Base-by-base conservation (phyloP, 2,797 vertebrate genomes). In the Spheniscus humboldti region DNA sequence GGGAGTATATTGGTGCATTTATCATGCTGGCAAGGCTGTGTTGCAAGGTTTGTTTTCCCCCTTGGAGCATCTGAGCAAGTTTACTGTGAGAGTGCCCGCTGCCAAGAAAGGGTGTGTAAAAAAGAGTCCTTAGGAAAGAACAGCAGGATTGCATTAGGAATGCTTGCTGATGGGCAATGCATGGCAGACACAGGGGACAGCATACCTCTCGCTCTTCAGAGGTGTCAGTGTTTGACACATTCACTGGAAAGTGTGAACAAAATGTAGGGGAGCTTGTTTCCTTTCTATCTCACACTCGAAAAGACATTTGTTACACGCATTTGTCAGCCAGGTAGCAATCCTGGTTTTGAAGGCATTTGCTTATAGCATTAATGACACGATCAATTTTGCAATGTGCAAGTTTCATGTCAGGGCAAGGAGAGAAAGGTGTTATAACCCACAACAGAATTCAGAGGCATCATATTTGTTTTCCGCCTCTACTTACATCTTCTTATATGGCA, bases 151-250 rank as follows among this genome's bases (percentile, higher is more conserved):
- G 39, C 75, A 43, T 81, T 43, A 57, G 62, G 48, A 75, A 66
- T 37, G 33, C 80, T 72, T 76, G 37, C 66, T 73, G 80, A 41
- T 13, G 91, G 45, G 72, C 91, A 87, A 6, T 17, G 73, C 35
- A 39, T 0, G 23, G 62, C 48, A 73, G 68, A 33, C 5, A 11
- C 25, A 60, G n/a, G 24, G 76, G 68, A 87, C 60, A 53, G 41
- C 43, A 30, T 6, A 41, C 53, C 50, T 94, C 73, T 91, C 13
- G 6, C 62, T 77, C 60, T 66, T 92, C 66, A 66, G 75, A 95
- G 88, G 95, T 92, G 96, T 94, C 78, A 75, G 22, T 33, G 33
- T 92, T 96, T 94, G 53, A 97, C 85, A 92, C 85, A 83, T 88
- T 87, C 85, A 45, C 73, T 56, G 57, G 45, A 10, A 96, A 91